phyloP scores from a whole-genome alignment of 2,797 vertebrate species.

The Periophthalmus magnuspinnatus region DNA sequence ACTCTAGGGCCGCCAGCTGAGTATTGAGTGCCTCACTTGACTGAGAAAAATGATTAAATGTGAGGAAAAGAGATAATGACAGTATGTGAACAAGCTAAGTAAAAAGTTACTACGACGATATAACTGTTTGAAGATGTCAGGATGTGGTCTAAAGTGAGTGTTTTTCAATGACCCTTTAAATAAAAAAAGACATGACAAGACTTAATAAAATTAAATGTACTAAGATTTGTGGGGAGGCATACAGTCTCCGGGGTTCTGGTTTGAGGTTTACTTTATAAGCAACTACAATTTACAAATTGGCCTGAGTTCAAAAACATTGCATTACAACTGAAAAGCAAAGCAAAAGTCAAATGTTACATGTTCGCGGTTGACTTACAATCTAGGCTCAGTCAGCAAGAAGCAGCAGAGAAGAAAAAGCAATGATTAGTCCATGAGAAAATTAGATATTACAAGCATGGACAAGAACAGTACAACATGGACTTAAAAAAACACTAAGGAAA shows the following conservation, averaged over 20 bases:
- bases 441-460: conserved; percentile 15
- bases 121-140: conserved; percentile 17
- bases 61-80: background rate
- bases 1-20: conserved; percentile 73
- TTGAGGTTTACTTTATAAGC: conserved; percentile 25
- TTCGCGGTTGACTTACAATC: conserved; percentile 46
- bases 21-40: conserved; percentile 66
- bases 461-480: conserved; percentile 23
- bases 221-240: conserved; percentile 19
- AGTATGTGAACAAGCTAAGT: background rate
- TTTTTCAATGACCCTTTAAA: conserved; percentile 17
- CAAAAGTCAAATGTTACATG: conserved; percentile 1
- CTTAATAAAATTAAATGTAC: conserved; percentile 20
- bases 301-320: conserved; percentile 13
- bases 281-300: conserved; percentile 30
- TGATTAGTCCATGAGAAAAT: conserved; percentile 24
- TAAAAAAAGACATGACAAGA: conserved; percentile 21
- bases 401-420: conserved; percentile 38
- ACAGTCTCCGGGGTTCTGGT: conserved; percentile 22
- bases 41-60: conserved; percentile 56
- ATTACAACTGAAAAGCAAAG: background rate
- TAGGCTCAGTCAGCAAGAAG: conserved; percentile 44
- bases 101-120: background rate
- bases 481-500: conserved; percentile 15
- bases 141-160: conserved; percentile 20